Conservation (phyloP, 2,888 invertebrate genomes). For the Leptothorax acervorum region DNA sequence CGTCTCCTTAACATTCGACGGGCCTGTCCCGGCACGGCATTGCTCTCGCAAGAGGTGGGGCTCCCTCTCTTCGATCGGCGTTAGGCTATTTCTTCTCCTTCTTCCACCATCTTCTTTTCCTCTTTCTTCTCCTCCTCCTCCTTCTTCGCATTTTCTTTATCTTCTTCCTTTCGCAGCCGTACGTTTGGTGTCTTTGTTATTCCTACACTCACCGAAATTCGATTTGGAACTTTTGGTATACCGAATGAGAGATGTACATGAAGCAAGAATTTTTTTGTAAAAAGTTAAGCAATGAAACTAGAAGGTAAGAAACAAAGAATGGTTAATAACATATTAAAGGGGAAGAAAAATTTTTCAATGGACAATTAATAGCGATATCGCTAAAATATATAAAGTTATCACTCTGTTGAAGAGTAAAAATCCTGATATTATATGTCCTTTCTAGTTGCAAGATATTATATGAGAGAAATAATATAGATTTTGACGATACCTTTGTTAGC, state of each 20-base stretch:
- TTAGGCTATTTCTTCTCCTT: slow-evolving; percentile 74
- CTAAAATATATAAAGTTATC: background rate
- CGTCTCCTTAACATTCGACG: slow-evolving; percentile 83
- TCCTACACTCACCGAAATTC: slow-evolving; percentile 9
- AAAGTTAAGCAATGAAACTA: background rate
- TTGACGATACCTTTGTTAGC: background rate
- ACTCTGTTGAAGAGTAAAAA: background rate
- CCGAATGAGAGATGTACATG: no score
- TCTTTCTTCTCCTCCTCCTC: slow-evolving; percentile 57
- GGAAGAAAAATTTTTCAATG: background rate
- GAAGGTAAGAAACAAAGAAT: background rate
- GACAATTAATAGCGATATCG: background rate
- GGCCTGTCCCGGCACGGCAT: slow-evolving; percentile 81
- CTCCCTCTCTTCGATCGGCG: slow-evolving; percentile 79
- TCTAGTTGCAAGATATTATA: background rate
- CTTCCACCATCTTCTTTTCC: slow-evolving; percentile 51
- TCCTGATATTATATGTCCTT: background rate
- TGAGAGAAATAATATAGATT: background rate
- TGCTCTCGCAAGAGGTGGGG: slow-evolving; percentile 78
- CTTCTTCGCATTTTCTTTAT: slow-evolving; percentile 45
- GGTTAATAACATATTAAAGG: background rate
- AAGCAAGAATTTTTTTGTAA: slow-evolving; percentile 1
- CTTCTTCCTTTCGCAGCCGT: slow-evolving; percentile 24
- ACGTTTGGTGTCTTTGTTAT: slow-evolving; percentile 55
- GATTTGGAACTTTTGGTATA: background rate